phyloP scores from a whole-genome alignment of 2,113 vertebrate genomes.

The Rhizomys pruinosus region DNA sequence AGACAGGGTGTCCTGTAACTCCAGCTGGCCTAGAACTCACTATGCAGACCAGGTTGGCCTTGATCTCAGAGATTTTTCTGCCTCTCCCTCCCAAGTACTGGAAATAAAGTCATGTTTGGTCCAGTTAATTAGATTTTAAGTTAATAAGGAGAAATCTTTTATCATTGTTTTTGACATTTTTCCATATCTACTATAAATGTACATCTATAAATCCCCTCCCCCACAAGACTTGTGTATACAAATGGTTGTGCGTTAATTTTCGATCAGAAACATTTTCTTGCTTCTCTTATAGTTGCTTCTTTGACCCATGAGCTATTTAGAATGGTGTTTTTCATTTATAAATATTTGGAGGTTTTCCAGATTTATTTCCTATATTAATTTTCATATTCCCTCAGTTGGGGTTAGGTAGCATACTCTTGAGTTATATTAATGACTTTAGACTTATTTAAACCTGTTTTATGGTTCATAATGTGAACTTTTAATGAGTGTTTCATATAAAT shows the following conservation, averaged over 20 bases:
- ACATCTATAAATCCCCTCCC: not conserved
- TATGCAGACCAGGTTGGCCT: too few relatives aligned
- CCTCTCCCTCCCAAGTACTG: too few relatives aligned
- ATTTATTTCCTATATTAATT: not conserved
- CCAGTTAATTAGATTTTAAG: not conserved
- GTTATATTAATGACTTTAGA: not conserved
- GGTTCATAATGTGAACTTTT: not conserved
- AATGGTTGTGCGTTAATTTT: not conserved
- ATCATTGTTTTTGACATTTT: conserved; percentile 31
- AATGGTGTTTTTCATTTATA: not conserved
- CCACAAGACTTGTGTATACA: not conserved
- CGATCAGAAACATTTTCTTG: not conserved
- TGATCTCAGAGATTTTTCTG: too few relatives aligned
- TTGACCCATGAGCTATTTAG: not conserved
- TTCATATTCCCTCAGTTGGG: not conserved
- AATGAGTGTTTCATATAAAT: not conserved
- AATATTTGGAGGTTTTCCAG: not conserved
- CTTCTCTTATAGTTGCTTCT: not conserved
- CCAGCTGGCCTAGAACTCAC: too few relatives aligned
- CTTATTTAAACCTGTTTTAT: not conserved
- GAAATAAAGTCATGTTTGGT: too few relatives aligned
- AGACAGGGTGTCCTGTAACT: too few relatives aligned
- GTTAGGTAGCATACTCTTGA: not conserved
- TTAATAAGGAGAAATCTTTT: not conserved
- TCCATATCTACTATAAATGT: not conserved